Conservation (phyloP, 1,140 invertebrate genomes). For the Ladona fulva region DNA sequence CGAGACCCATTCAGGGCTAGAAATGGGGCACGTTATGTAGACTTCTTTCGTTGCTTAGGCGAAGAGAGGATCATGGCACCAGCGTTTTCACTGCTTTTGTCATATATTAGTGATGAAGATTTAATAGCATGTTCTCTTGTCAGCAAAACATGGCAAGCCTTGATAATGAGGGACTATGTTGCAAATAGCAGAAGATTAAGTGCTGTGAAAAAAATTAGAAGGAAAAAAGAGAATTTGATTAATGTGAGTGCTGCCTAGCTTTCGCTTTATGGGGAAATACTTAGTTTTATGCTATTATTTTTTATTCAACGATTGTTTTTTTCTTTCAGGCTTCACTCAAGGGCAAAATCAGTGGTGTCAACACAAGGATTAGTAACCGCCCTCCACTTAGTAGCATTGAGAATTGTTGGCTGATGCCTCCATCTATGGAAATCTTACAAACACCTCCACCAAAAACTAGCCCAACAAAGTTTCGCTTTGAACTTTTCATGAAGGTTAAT, state of each 20-base stretch:
- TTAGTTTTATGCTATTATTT: not conserved
- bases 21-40: not conserved
- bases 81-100: not conserved
- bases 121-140: not conserved
- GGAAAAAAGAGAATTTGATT: not conserved
- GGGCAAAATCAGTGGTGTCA: not conserved
- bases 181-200: not conserved
- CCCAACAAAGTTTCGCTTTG: not conserved
- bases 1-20: not conserved
- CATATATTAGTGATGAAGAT: not conserved
- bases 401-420: not conserved
- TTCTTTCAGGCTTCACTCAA: not conserved
- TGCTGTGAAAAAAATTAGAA: not conserved
- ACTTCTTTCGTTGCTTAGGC: not conserved
- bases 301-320: not conserved
- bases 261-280: not conserved
- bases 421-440: not conserved
- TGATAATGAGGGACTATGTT: not conserved
- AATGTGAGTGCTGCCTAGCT: not conserved
- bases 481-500: not conserved
- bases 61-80: not conserved
- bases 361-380: not conserved
- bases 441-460: not conserved
- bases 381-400: not conserved
- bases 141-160: not conserved